Conservation (phyloP, 2,113 vertebrate genomes). For the Silurus asotus region DNA sequence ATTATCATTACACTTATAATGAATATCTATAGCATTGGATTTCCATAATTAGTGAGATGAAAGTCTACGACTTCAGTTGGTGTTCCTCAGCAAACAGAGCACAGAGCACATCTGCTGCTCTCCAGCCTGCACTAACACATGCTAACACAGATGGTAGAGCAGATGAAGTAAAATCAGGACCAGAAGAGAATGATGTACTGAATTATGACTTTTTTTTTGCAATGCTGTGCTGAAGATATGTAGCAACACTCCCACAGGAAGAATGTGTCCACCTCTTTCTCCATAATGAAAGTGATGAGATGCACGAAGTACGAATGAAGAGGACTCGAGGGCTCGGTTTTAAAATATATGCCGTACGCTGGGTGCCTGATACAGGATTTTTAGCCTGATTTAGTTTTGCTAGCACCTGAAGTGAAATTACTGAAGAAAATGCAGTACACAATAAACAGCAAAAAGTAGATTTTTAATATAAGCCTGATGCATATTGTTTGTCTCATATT, state of each 20-base stretch:
- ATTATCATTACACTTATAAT: neutral
- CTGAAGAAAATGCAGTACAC: neutral
- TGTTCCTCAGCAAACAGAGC: conserved; percentile 17
- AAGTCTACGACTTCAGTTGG: conserved; percentile 29
- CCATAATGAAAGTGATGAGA: neutral
- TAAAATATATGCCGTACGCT: neutral
- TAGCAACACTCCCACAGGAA: neutral
- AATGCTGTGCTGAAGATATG: neutral
- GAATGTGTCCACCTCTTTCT: conserved; percentile 1
- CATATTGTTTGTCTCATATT: neutral
- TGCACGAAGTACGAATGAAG: neutral
- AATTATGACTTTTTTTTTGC: neutral
- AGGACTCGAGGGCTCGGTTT: neutral
- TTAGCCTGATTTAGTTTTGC: neutral
- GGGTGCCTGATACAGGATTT: neutral
- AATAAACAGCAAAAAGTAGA: neutral
- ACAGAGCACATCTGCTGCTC: conserved; percentile 20
- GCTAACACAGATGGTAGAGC: conserved; percentile 39
- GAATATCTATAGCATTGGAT: conserved; percentile 24
- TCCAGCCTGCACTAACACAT: conserved; percentile 26
- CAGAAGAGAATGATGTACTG: conserved; percentile 11
- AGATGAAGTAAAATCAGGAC: conserved; percentile 29
- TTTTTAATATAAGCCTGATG: neutral
- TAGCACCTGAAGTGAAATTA: neutral
- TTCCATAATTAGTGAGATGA: conserved; percentile 43